Evolutionary conservation across 2,113 vertebrate species (phyloP), one percentile per base, ranked within the genome.

Genomic region (Lepisosteus oculatus): DNA sequence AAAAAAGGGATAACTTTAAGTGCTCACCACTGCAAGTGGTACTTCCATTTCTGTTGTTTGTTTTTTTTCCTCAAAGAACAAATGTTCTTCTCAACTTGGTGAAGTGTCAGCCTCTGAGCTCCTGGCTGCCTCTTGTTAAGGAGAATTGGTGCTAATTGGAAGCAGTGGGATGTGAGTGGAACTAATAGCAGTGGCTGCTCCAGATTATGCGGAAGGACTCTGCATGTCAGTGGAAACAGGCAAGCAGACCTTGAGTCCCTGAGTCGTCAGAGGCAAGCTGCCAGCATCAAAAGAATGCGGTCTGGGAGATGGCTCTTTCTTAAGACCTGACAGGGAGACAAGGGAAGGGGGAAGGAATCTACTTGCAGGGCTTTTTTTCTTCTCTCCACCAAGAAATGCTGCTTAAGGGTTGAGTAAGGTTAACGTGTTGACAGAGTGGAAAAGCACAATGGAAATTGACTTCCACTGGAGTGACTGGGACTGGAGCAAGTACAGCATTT

Each of bases 71-170:
- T 65, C 17, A 6, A 65, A 65, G 62, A 65, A 42, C 9, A 72
- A 9, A 29, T 66, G 74, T 79, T 77, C 76, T 67, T 67, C 74
- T 42, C 71, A 57, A 63, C n/a, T 45, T 71, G 79, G 78, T 81
- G 71, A 83, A 71, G 59, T 12, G 55, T 3, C 64, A 57, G 41
- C 14, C 67, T 86, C 61, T 82, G 54, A 45, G 74, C 77, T 86
- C 84, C 79, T 73, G 75, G 29, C 76, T 82, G 67, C 67, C 74
- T 78, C 11, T 75, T 81, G 6, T 72, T 80, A 84, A 41, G 80
- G 73, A 80, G 87, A 87, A 83, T 82, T 71, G 57, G 74, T 75
- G 76, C 72, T 85, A 86, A 81, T 84, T 80, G 76, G 79, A 86
- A 89, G 73, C 81, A 74, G 70, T 84, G 72, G 67, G 79, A 74